Base-by-base conservation (phyloP, 2,113 vertebrate genomes). In the Saimiri boliviensis region DNA sequence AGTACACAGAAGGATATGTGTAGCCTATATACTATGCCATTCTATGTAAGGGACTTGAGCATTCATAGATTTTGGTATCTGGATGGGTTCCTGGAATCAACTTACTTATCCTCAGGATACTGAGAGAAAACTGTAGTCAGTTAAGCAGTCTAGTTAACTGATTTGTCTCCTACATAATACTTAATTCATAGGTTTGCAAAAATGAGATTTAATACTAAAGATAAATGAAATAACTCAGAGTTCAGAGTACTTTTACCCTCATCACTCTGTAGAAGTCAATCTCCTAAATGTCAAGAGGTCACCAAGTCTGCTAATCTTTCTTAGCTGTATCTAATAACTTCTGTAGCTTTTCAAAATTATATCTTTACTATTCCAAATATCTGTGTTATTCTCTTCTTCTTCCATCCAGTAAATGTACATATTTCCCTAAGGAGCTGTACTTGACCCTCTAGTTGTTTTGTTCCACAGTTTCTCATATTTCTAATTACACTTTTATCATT, bases 401-500 rank as follows among this genome's bases (percentile, higher is more conserved):
- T 82, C 58, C 16, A 81, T 40, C 9, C 21, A 80, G 21, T 86
- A 93, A 87, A 86, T 58, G 19, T 81, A 73, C 4, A 35, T 6
- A 63, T 52, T 85, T 91, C 17, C 58, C 52, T 35, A 68, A 79
- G n/a, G 58, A 91, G 58, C 3, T 60, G 6, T 54, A 84, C 7
- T n/a, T 84, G n/a, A 63, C 40, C 17, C 49, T 49, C 20, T 81
- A 40, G 42, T 40, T 47, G 70, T 76, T n/a, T 54, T 86, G 58
- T 58, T 70, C 32, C 37, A 63, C 14, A 58, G 23, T 12, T 17
- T 83, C 30, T 79, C 40, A 70, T 47, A 68, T 79, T 95, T 91
- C 17, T 88, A 89, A 60, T 91, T 93, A 87, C 89, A 60, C 45
- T 80, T 76, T 89, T 60, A 63, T 68, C 37, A 83, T 32, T 92